Conservation (phyloP, 2,797 vertebrate genomes). For the Peromyscus attwateri region DNA sequence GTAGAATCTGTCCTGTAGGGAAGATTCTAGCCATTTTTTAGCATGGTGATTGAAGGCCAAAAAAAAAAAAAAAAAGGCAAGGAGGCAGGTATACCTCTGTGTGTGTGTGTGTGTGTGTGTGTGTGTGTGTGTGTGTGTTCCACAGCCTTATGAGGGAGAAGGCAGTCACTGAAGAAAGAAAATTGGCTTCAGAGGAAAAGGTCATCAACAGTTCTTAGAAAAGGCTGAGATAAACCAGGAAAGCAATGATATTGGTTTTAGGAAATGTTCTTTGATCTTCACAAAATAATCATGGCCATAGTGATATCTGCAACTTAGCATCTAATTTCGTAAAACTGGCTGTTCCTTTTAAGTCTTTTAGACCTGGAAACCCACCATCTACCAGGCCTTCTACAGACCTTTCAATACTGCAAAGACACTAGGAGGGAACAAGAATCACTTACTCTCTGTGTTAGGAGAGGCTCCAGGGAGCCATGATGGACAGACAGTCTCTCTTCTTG, state of each 20-base stretch:
- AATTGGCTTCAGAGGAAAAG: not conserved
- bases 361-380: not conserved
- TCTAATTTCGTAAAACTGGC: conserved; percentile 12
- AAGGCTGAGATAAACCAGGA: not conserved
- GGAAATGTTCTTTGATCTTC: not conserved
- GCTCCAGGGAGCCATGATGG: not conserved
- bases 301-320: not conserved
- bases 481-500: not conserved
- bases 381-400: not conserved
- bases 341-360: conserved; percentile 38
- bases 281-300: not conserved
- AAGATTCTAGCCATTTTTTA: conserved; percentile 25
- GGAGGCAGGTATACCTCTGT: not conserved
- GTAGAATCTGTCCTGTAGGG: not conserved
- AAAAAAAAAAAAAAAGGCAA: too few relatives aligned
- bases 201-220: not conserved
- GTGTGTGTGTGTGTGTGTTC: not conserved
- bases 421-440: not conserved
- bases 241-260: not conserved
- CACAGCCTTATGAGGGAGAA: not conserved
- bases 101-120: too few relatives aligned
- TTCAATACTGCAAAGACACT: not conserved
- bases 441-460: not conserved
- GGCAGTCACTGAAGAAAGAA: not conserved
- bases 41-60: not conserved